Base-by-base conservation (phyloP, 2,888 invertebrate species). In the Eupithecia exiguata region DNA sequence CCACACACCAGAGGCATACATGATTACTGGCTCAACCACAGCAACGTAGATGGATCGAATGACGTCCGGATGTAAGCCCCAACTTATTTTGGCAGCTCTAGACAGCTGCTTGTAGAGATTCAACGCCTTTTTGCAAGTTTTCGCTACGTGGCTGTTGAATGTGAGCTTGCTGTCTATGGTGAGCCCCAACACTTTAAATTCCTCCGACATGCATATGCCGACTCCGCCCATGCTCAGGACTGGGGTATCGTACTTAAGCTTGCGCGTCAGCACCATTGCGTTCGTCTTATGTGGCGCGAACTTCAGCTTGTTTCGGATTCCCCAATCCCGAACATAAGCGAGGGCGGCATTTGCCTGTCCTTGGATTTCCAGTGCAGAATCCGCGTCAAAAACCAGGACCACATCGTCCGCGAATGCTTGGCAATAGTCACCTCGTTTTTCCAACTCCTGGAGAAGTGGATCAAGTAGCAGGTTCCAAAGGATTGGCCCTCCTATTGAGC, bases 391-490 rank as follows among this genome's bases (percentile, higher is more conserved):
- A 0, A 77, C 63, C 9, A 79, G 25, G 0, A 77, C 69, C 0
- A 75, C 38, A 16, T 69, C 68, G n/a, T 76, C 77, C 1, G 78
- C 78, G n/a, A 73, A 79, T 0, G 79, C 79, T 16, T 80, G 77
- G 9, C 72, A 71, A 49, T 76, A 71, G 2, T 68, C 36, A 0
- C 65, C 66, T 0, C 35, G 53, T 18, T 36, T 18, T 12, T 69
- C 66, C 10, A 75, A 58, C 12, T 43, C 43, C 16, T 43, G 12
- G 0, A 69, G 58, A 12, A 77, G 73, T 1, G 78, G 75, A 58
- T 80, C 79, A 12, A 80, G 68, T 0, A 80, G 62, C 0, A 81
- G 43, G 62, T 79, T 81, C 80, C 79, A 79, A 0, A 79, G 38
- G 0, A 78, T 66, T 16, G 70, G 70, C 1, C 70, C 70, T 7